Evolutionary conservation across 2,113 vertebrate species (phyloP).

Genomic region (Eulacestoma nigropectus): DNA sequence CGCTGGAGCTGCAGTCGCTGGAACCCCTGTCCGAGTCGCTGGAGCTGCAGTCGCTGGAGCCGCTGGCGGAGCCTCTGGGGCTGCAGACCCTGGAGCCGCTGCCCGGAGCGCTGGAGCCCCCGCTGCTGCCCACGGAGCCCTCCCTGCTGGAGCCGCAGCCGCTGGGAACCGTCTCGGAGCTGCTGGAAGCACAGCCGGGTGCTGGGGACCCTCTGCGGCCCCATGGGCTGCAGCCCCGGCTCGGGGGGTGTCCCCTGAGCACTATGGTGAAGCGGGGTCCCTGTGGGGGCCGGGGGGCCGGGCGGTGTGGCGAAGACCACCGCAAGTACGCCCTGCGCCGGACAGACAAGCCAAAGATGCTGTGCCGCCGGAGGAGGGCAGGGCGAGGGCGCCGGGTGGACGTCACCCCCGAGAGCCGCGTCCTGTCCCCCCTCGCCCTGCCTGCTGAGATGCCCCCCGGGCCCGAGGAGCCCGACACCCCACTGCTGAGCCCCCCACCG

Average conservation of each 20-base stretch:
- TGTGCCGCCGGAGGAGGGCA: conserved; percentile 82
- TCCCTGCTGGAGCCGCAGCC: conserved; percentile 70
- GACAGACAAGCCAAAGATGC: conserved; percentile 92
- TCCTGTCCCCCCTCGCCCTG: conserved; percentile 62
- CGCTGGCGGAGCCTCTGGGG: conserved; percentile 71
- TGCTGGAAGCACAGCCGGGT: conserved; percentile 68
- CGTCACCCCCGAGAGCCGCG: conserved; percentile 38
- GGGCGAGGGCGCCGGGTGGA: conserved; percentile 59
- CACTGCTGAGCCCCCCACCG: not conserved
- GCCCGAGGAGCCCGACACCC: conserved; percentile 50
- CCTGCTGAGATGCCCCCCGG: conserved; percentile 47
- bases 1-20: conserved; percentile 65
- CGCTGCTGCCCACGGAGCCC: conserved; percentile 65
- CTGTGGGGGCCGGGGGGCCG: conserved; percentile 66
- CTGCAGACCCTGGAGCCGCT: conserved; percentile 71
- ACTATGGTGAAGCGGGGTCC: conserved; percentile 61
- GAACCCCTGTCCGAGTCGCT: conserved; percentile 69
- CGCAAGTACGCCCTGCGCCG: conserved; percentile 92
- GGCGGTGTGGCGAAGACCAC: conserved; percentile 69
- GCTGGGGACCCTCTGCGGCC: conserved; percentile 62
- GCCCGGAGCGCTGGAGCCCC: conserved; percentile 64
- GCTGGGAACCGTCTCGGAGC: conserved; percentile 63
- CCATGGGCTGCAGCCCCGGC: conserved; percentile 46
- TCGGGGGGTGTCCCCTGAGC: conserved; percentile 59
- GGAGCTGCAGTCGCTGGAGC: conserved; percentile 74